phyloP scores from a whole-genome alignment of 2,797 vertebrate species.

The Crypturellus tataupa region DNA sequence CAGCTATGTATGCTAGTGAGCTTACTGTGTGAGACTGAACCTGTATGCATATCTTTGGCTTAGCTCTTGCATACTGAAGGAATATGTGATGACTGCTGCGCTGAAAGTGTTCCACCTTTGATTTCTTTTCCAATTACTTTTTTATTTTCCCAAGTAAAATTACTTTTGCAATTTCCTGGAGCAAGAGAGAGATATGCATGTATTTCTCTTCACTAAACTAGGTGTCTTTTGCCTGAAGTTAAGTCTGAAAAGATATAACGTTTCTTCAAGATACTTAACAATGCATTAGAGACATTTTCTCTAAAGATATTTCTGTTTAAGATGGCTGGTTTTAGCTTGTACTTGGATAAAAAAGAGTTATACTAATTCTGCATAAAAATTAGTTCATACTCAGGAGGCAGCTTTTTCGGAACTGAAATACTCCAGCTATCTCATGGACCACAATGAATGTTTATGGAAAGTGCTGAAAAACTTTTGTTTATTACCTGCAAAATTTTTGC shows the following conservation, averaged over 20 bases:
- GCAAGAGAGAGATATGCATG: neutral
- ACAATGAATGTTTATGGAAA: neutral
- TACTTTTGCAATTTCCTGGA: neutral
- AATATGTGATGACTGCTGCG: neutral
- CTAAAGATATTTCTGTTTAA: neutral
- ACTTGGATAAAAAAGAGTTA: neutral
- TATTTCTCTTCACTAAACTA: neutral
- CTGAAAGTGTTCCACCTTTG: neutral
- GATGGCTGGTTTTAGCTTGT: neutral
- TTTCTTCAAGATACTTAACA: neutral
- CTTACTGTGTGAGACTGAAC: neutral
- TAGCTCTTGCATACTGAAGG: neutral
- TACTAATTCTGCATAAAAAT: neutral
- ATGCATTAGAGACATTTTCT: neutral
- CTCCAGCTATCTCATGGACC: accelerated
- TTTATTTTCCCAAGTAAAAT: neutral
- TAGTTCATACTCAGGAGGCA: neutral
- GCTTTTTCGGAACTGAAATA: neutral
- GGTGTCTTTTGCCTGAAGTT: neutral
- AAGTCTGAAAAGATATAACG: neutral
- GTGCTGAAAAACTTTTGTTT: neutral
- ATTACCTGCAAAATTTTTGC: neutral
- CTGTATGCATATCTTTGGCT: neutral
- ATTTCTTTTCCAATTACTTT: neutral
- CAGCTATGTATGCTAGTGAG: neutral